Evolutionary conservation across 2,113 vertebrate species (phyloP).

Genomic region (Crotalus viridis): DNA sequence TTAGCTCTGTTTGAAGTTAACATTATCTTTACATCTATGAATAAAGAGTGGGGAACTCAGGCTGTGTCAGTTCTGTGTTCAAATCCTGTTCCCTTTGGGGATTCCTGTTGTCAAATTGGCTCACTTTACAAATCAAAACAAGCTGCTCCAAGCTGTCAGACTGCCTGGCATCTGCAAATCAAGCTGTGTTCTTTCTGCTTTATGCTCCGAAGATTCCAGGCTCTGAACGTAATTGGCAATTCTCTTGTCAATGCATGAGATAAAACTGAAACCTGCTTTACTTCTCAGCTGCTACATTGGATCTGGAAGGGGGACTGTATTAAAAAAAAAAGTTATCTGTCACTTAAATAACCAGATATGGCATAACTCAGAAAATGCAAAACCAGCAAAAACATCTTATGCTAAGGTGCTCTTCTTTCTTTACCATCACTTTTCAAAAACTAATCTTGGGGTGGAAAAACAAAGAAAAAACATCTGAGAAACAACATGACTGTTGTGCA

Average conservation of each 20-base stretch:
- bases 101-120: conserved; percentile 24
- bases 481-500: not conserved
- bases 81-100: not conserved
- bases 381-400: conserved; percentile 20
- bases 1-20: not conserved
- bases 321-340: conserved; percentile 51
- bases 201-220: conserved; percentile 42
- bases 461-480: not conserved
- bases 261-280: conserved; percentile 49
- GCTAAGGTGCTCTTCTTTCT: conserved; percentile 15
- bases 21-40: not conserved
- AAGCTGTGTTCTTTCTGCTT: conserved; percentile 45
- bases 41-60: not conserved
- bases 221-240: conserved; percentile 41
- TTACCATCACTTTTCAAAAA: not conserved
- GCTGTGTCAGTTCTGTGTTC: conserved; percentile 1
- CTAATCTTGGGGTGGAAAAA: not conserved
- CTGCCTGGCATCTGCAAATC: conserved; percentile 41
- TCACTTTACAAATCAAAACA: conserved; percentile 47
- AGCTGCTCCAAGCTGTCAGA: conserved; percentile 43
- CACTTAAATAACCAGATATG: conserved; percentile 49
- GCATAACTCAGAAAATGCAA: conserved; percentile 17
- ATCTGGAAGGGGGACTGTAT: conserved; percentile 44
- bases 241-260: conserved; percentile 48
- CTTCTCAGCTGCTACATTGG: conserved; percentile 42